Percentiles rank a stretch among this genome's conserved stretches.
phyloP scores from a whole-genome alignment of 2,797 vertebrate species.

The Helarctos malayanus region DNA sequence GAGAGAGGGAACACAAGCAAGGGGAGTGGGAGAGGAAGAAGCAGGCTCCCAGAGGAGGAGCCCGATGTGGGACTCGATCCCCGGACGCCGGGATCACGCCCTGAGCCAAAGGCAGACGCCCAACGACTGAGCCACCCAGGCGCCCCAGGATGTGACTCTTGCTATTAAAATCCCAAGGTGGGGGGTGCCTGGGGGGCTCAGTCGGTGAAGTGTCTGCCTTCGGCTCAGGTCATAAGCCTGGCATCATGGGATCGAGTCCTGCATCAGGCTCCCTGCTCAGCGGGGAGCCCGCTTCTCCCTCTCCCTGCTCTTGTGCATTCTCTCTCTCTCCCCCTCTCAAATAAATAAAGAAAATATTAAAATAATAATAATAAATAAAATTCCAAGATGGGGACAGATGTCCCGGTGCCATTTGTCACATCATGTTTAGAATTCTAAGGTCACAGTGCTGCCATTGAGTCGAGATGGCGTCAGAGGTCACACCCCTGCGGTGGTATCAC shows the following conservation, averaged over 20 bases:
- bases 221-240: neutral
- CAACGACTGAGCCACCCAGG: no score
- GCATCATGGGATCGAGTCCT: neutral
- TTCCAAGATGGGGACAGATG: neutral
- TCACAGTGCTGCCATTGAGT: neutral
- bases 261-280: neutral
- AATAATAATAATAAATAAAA: neutral
- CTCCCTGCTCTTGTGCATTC: neutral
- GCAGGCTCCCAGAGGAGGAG: no score
- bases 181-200: neutral
- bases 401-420: neutral
- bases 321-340: neutral
- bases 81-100: no score
- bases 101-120: no score
- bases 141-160: neutral
- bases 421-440: neutral
- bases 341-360: no score
- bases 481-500: fast-evolving
- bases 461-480: neutral
- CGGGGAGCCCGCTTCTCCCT: neutral
- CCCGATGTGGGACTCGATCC: no score
- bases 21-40: no score
- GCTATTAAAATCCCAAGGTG: neutral
- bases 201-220: neutral
- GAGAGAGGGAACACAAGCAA: no score